phyloP scores from a whole-genome alignment of 2,888 invertebrate species.

The Leucania comma region DNA sequence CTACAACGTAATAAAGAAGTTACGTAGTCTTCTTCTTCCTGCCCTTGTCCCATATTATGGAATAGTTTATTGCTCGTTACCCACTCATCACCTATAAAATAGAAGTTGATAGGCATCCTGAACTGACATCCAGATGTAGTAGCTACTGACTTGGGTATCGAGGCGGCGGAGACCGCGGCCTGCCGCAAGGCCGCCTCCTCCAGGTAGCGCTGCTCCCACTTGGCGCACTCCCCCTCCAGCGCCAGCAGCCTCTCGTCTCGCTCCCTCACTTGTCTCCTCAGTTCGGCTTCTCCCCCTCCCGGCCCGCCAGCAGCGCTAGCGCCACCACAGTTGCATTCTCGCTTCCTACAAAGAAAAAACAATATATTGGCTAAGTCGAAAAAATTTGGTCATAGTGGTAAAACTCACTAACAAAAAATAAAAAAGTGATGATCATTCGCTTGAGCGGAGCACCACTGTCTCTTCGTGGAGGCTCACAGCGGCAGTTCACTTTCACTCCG shows the following conservation, averaged over 20 bases:
- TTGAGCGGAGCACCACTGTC: no score
- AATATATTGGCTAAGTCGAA: neutral
- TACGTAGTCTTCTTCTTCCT: no score
- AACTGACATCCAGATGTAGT: slow-evolving; percentile 1
- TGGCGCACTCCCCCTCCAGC: slow-evolving; percentile 95
- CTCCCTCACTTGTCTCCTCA: slow-evolving; percentile 85
- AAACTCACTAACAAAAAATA: no score
- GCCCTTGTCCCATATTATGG: no score
- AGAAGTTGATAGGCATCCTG: no score
- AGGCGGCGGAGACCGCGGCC: slow-evolving; percentile 95
- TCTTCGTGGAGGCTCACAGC: no score
- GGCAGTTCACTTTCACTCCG: no score
- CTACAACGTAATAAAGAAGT: no score
- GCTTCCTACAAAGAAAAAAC: slow-evolving; percentile 70
- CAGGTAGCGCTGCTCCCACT: slow-evolving; percentile 96
- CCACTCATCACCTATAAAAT: no score
- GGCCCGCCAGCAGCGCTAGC: slow-evolving; percentile 73
- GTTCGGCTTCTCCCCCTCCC: slow-evolving; percentile 88
- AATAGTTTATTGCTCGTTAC: no score
- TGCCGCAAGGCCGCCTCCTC: slow-evolving; percentile 95
- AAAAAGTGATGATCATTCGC: no score
- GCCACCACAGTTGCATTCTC: slow-evolving; percentile 80
- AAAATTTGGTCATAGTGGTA: no score
- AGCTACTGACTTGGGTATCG: slow-evolving; percentile 91
- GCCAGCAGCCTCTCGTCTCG: slow-evolving; percentile 88